Evolutionary conservation across 2,797 vertebrate genomes (phyloP).

Genomic region (Hirundo rustica): DNA sequence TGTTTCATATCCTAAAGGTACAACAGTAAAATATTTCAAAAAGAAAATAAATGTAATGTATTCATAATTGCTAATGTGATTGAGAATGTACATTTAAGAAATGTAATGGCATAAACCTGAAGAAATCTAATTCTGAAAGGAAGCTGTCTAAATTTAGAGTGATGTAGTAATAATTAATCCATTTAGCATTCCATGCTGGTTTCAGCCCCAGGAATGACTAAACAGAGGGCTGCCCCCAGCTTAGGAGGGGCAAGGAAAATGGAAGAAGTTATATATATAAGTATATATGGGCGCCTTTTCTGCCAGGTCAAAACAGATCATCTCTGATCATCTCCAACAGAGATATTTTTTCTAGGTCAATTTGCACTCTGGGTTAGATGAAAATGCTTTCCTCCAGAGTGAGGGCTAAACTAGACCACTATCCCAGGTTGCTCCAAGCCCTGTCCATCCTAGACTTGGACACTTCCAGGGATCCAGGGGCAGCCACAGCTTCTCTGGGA

Average conservation of each 20-base stretch:
- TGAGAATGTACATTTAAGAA: slow-evolving; percentile 67
- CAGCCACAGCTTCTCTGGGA: neutral
- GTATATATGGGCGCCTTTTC: neutral
- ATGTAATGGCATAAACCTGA: slow-evolving; percentile 68
- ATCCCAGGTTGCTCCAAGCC: neutral
- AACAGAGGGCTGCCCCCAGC: slow-evolving; percentile 1
- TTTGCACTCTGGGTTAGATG: neutral
- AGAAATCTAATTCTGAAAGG: slow-evolving; percentile 70
- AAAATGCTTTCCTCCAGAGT: neutral
- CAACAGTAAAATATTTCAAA: slow-evolving; percentile 19
- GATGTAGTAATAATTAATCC: slow-evolving; percentile 68
- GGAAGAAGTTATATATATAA: neutral
- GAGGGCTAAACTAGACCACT: neutral
- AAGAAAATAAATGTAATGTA: slow-evolving; percentile 60
- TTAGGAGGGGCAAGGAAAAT: slow-evolving; percentile 5
- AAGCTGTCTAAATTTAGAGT: slow-evolving; percentile 71
- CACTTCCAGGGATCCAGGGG: neutral
- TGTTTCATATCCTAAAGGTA: slow-evolving; percentile 34
- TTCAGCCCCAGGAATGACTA: slow-evolving; percentile 54
- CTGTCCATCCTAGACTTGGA: neutral
- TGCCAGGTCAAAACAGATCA: neutral
- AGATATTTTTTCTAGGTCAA: neutral
- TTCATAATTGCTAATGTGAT: slow-evolving; percentile 71
- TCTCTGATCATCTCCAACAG: neutral
- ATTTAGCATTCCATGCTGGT: slow-evolving; percentile 60